Conservation (phyloP, 2,113 vertebrate genomes). For the Clarias macrocephalus region DNA sequence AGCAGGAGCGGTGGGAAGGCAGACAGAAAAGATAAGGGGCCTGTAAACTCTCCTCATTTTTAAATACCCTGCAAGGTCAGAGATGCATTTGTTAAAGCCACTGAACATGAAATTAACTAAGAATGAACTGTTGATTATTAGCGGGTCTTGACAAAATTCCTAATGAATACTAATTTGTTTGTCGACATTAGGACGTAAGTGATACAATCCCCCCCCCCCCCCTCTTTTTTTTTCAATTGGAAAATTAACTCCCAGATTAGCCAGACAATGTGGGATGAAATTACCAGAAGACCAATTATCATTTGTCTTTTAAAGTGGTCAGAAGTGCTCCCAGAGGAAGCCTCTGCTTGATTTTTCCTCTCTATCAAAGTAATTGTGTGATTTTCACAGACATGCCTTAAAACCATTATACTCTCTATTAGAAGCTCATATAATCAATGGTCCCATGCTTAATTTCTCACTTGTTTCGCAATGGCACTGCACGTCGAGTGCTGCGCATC, state of each 20-base stretch:
- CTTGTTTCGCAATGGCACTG: slow-evolving; percentile 54
- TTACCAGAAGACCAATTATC: slow-evolving; percentile 80
- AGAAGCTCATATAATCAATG: slow-evolving; percentile 66
- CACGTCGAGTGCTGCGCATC: background rate
- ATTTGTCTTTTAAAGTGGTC: slow-evolving; percentile 79
- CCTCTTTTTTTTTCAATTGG: slow-evolving; percentile 81
- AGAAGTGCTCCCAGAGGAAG: slow-evolving; percentile 72
- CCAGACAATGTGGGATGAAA: slow-evolving; percentile 79
- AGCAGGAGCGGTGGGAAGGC: slow-evolving; percentile 58
- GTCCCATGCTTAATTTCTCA: slow-evolving; percentile 66
- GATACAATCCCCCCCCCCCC: slow-evolving; percentile 76
- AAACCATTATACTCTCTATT: slow-evolving; percentile 75
- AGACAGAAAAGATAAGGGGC: slow-evolving; percentile 51
- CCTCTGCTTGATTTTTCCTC: slow-evolving; percentile 63
- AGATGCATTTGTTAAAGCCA: slow-evolving; percentile 88
- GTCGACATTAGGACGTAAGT: slow-evolving; percentile 98
- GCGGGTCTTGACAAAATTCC: slow-evolving; percentile 91
- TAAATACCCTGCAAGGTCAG: slow-evolving; percentile 84
- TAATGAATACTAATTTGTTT: slow-evolving; percentile 99
- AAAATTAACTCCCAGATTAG: slow-evolving; percentile 94
- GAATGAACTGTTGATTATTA: slow-evolving; percentile 86
- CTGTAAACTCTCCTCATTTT: slow-evolving; percentile 76
- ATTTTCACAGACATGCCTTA: slow-evolving; percentile 71
- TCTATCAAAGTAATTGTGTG: slow-evolving; percentile 75
- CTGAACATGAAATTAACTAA: slow-evolving; percentile 95